Evolutionary conservation across 2,113 vertebrate species (phyloP), one percentile per base, ranked within the genome.

Genomic region (Vanacampus margaritifer): DNA sequence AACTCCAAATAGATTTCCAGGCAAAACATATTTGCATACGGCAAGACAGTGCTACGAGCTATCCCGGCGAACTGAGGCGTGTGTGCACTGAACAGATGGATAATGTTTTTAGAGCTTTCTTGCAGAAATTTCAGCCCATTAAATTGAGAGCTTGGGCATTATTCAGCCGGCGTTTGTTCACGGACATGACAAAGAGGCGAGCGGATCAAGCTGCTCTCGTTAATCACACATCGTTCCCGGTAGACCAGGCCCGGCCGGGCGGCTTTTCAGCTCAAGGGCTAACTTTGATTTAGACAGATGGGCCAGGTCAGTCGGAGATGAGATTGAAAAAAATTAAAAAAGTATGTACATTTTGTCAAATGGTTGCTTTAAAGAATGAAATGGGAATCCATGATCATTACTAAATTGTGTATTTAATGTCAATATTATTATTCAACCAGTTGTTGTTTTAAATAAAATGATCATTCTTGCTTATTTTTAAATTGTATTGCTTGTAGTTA

Each of bases 1-100:
- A 91, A 92, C 89, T 91, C 83, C 86, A 90, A 92, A 93, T 92
- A 92, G 90, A 92, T 92, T 92, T 93, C 88, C 85, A 89, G 91
- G 91, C 89, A 91, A 92, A 93, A 91, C 82, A 88, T 91, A 92
- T 92, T 91, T 92, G 91, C 92, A 92, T 93, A 92, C 74, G 84
- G 60, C 87, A 82, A 91, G 89, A 89, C 86, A 78, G 84, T 80
- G 91, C 91, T 90, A 88, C 76, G 68, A 92, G 92, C 90, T 75
- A 90, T 88, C 88, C 14, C 81, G 74, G 83, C 70, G 87, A 88
- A 85, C 85, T n/a, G 73, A 78, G 81, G 84, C 85, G 84, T 89
- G 89, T 88, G 79, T 75, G 81, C 86, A 86, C 60, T 86, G 88
- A 89, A 88, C 89, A 92, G 90, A 92, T 92, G 91, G 91, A 68